Conservation (phyloP, 2,888 invertebrate species). For the Melolontha melolontha region DNA sequence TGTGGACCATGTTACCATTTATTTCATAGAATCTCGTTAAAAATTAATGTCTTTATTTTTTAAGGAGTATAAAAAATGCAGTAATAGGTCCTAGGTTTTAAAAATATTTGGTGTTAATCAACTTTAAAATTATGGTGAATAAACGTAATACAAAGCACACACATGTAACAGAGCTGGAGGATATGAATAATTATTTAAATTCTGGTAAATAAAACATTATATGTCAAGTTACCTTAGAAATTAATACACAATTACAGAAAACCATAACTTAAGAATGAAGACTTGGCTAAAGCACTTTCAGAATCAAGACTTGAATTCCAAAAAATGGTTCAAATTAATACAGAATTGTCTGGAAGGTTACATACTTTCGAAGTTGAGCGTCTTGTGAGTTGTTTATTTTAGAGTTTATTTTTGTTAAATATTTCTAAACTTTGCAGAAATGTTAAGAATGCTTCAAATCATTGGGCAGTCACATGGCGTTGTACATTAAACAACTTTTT, state of each 20-base stretch:
- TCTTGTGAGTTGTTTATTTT: conserved; percentile 5
- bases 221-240: background rate
- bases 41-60: too few relatives aligned
- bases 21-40: too few relatives aligned
- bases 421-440: conserved; percentile 35
- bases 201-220: conserved; percentile 4
- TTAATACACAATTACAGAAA: conserved; percentile 41
- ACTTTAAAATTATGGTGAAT: too few relatives aligned
- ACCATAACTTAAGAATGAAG: conserved; percentile 39
- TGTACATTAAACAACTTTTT: conserved; percentile 31
- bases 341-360: conserved; percentile 12
- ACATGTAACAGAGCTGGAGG: background rate
- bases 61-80: too few relatives aligned
- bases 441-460: conserved; percentile 40
- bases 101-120: too few relatives aligned
- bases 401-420: too few relatives aligned
- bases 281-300: conserved; percentile 45
- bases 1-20: too few relatives aligned
- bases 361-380: conserved; percentile 1
- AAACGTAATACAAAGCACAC: conserved; percentile 5
- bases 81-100: too few relatives aligned
- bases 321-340: conserved; percentile 29
- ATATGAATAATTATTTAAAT: conserved; percentile 3
- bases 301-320: conserved; percentile 35
- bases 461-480: conserved; percentile 31